A percentile compares a stretch with the other conserved stretches of the same genome.
Conservation (phyloP, 2,113 vertebrate genomes). For the Ailurus styani region DNA sequence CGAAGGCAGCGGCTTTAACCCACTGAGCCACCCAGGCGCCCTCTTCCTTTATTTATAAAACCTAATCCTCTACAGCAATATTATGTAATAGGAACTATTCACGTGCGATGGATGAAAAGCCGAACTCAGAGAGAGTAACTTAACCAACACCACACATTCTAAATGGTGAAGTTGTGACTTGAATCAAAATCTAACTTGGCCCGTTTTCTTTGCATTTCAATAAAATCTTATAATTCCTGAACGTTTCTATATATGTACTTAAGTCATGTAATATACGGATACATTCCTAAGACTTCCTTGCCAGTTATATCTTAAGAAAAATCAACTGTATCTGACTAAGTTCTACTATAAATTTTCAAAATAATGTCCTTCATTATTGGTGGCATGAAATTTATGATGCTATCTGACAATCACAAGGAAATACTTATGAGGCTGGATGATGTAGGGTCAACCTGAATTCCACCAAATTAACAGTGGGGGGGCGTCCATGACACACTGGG, state of each 20-base stretch:
- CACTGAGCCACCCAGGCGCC: too few relatives aligned
- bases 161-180: not conserved
- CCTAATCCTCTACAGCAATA: not conserved
- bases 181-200: not conserved
- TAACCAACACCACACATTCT: not conserved
- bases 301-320: not conserved
- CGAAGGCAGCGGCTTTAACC: too few relatives aligned
- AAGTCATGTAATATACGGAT: not conserved
- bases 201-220: not conserved
- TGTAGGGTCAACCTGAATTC: not conserved
- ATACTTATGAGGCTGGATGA: not conserved
- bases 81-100: not conserved
- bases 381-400: not conserved
- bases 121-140: not conserved
- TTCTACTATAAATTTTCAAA: not conserved
- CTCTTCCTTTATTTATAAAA: not conserved
- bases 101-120: not conserved
- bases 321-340: not conserved
- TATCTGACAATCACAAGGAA: not conserved
- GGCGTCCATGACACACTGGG: too few relatives aligned
- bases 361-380: not conserved
- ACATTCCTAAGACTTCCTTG: not conserved
- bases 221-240: not conserved
- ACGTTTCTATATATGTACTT: not conserved
- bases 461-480: not conserved